phyloP scores from a whole-genome alignment of 1,140 invertebrate genomes.

The Penaeus indicus region DNA sequence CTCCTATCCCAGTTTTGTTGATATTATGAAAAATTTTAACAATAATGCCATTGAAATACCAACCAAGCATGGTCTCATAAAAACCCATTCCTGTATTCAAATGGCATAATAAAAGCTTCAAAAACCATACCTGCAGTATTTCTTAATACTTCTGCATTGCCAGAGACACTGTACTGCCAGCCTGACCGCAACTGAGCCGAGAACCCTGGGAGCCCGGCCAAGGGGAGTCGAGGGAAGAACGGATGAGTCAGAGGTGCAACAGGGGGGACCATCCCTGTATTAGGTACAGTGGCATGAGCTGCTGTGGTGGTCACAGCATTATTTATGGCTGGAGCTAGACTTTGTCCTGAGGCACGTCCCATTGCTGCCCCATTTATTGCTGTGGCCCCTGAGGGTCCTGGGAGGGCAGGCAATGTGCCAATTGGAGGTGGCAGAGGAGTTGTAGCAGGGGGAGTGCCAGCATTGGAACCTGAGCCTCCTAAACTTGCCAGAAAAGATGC shows the following conservation, averaged over 20 bases:
- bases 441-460: conserved; percentile 41
- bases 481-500: conserved; percentile 46
- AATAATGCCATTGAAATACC: no score
- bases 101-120: neutral
- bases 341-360: conserved; percentile 4
- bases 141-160: conserved; percentile 64
- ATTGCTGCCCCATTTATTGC: conserved; percentile 40
- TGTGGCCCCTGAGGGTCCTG: conserved; percentile 30
- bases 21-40: no score
- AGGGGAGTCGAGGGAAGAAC: conserved; percentile 46
- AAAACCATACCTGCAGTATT: conserved; percentile 52
- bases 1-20: no score
- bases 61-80: neutral
- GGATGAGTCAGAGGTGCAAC: conserved; percentile 40
- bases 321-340: conserved; percentile 12
- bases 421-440: conserved; percentile 30
- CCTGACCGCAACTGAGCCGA: conserved; percentile 60
- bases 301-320: neutral
- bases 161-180: conserved; percentile 65
- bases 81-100: neutral
- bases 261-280: conserved; percentile 5
- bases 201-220: conserved; percentile 58
- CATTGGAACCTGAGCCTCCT: conserved; percentile 39
- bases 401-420: neutral
- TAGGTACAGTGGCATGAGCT: neutral